Percentiles rank a stretch among this genome's conserved stretches.
Evolutionary conservation across 2,797 vertebrate species (phyloP).

Genomic region (Liparis tanakae): DNA sequence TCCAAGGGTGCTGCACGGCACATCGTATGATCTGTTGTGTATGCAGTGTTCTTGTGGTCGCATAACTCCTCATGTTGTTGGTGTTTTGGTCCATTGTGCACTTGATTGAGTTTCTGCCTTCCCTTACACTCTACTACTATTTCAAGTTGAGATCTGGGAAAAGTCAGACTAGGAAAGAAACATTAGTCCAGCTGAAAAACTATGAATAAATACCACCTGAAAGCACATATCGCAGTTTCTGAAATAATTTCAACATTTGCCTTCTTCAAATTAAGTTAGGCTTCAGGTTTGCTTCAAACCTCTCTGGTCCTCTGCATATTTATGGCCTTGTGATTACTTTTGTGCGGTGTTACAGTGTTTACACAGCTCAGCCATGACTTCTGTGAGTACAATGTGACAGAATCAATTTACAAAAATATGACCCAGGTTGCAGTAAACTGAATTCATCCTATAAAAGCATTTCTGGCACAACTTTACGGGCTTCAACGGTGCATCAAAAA

Average conservation of each 20-base stretch:
- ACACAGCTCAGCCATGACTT: conserved; percentile 23
- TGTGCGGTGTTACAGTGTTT: neutral
- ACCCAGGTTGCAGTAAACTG: conserved; percentile 1
- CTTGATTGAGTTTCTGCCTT: neutral
- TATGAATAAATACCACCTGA: neutral
- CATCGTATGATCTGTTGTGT: conserved; percentile 37
- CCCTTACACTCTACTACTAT: neutral
- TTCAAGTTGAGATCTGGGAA: neutral
- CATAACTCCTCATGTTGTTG: neutral
- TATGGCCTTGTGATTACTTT: conserved; percentile 7
- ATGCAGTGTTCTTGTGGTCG: neutral
- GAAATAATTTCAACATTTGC: neutral
- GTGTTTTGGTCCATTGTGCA: conserved; percentile 12
- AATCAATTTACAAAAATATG: conserved; percentile 12
- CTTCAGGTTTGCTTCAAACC: no score
- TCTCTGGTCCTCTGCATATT: conserved; percentile 7
- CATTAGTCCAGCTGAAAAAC: neutral
- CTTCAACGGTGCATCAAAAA: neutral
- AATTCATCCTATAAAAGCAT: conserved; percentile 14
- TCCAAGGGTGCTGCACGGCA: conserved; percentile 52
- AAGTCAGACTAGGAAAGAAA: neutral
- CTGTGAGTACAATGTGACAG: neutral
- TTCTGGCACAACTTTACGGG: neutral
- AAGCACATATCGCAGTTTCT: neutral
- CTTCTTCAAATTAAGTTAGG: no score